Base-by-base conservation (phyloP, 2,113 vertebrate genomes). In the Hepsetus odoe region DNA sequence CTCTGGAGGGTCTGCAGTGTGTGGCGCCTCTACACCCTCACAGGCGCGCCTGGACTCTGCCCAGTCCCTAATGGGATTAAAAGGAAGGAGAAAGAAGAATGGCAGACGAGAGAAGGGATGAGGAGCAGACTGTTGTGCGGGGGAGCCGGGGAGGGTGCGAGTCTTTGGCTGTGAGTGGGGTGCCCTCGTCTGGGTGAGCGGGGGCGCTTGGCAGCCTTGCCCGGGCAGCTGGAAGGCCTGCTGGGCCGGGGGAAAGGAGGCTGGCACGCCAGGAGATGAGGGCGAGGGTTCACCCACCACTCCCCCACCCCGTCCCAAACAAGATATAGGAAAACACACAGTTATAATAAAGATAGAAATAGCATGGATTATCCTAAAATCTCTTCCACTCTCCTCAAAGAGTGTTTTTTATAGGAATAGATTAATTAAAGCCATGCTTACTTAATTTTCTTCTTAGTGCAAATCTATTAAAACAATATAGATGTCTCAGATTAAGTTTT, bases 211-310 rank as follows among this genome's bases (percentile, higher is more conserved):
- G 90, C 88, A 90, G 84, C 77, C 85, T 83, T 76, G 71, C 76
- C 12, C 65, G 80, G 88, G 90, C 91, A 92, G 91, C 90, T 92
- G 92, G 89, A 85, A 86, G 86, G 58, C 79, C 88, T 85, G 70
- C 30, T 72, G 86, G 85, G 86, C 64, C 66, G 82, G 83, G 84
- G 80, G 84, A 84, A 87, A 79, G 84, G 87, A 81, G 61, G 58
- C 35, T 67, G 49, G 72, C 59, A 66, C 76, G n/a, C 22, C 51
- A 46, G 77, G 76, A 77, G 76, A 55, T 55, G 69, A 72, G 76
- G 79, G 68, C 59, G 22, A 85, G 89, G 82, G 85, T 74, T 82
- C 80, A 74, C 72, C n/a, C n/a, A n/a, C n/a, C n/a, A n/a, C n/a
- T n/a, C n/a, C n/a, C 77, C 83, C 53, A 26, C 76, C 46, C 86